Evolutionary conservation across 2,797 vertebrate species (phyloP), one percentile per base, ranked within the genome.

Genomic region (Tapera naevia): DNA sequence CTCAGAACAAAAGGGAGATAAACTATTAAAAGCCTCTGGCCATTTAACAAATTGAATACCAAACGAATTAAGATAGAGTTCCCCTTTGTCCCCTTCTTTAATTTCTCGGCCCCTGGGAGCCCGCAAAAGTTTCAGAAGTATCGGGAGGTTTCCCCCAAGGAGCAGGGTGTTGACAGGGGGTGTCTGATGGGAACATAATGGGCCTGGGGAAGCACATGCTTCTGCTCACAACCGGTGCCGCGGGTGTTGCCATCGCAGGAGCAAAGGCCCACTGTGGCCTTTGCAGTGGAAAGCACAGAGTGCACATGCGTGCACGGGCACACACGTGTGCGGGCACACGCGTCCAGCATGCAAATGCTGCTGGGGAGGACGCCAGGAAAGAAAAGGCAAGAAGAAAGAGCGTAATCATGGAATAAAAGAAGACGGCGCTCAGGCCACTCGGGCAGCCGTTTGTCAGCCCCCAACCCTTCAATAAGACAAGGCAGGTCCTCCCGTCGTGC

Each of bases 1-100:
- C 94, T 95, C 95, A 92, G 91, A 92, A 93, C 88, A 92, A 97
- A 94, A 86, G 78, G 81, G 91, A 88, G 76, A 75, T 84, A 96
- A 95, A 76, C 70, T 93, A 96, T 86, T 81, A 96, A 97, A 92
- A 74, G 83, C 83, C 78, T 82, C 71, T 39, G 93, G 88, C 90
- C 96, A 96, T 96, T 92, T 96, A 96, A 94, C 86, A 95, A 95
- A 96, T 91, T 93, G 93, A 96, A 88, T 66, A 65, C 87, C 57
- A 4, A 91, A 21, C 80, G 79, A 93, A 94, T 96, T 89, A 92
- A 85, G 89, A 93, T 28, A 9, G 80, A 90, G 93, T 58, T 91
- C 65, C 71, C 75, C 64, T 83, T 94, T 91, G 80, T 93, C 45
- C 79, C 35, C n/a, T 86, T 7, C 86, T 60, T 67, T 64, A 69